Base-by-base conservation (phyloP, 1,140 invertebrate species). In the Cepaea nemoralis region DNA sequence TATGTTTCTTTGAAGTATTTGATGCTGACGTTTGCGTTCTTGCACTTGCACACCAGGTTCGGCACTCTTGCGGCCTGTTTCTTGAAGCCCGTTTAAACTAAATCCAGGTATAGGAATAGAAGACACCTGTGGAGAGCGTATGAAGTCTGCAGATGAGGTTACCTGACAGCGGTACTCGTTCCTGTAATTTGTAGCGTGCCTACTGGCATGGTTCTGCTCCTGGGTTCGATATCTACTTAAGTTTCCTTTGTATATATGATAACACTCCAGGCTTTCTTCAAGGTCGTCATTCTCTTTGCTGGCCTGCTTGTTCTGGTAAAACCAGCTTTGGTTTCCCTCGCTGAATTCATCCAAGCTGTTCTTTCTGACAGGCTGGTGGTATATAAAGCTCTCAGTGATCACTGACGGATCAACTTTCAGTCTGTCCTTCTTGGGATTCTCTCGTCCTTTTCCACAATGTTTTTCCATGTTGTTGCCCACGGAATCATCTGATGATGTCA, bases 181-280 rank as follows among this genome's bases (percentile, higher is more conserved):
- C 37, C 22, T 40, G 24, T 1, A 24, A 14, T 45, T 33, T 24
- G 22, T 24, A 27, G 0, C 3, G 6, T n/a, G 5, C 40, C 37
- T 45, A 37, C 37, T 45, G 1, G 35, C 3, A 19, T 27, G n/a
- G 31, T 40, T 2, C 22, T 71, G 19, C 10, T 71, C 37, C 2
- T 45, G 37, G 1, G 37, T 5, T 24, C n/a, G 40, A 24, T n/a
- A 27, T 71, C 37, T 45, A 33, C 69, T 40, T 10, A 45, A 37
- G 22, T 71, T 71, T 45, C 69, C 69, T 19, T 71, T 71, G 69
- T 71, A 71, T 39, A 71, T 40, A 71, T 71, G 69, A 19, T 71
- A 71, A 22, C 69, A 39, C 31, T 39, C 37, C 19, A 71, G 14
- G 19, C 69, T 63, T n/a, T 71, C 22, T 0, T 71, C 69, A 31